These are phyloP conservation scores for Neosilurus mollespiculum DNA, from an alignment of 2,797 vertebrate genomes.

Conservation along the genomic window DNA sequence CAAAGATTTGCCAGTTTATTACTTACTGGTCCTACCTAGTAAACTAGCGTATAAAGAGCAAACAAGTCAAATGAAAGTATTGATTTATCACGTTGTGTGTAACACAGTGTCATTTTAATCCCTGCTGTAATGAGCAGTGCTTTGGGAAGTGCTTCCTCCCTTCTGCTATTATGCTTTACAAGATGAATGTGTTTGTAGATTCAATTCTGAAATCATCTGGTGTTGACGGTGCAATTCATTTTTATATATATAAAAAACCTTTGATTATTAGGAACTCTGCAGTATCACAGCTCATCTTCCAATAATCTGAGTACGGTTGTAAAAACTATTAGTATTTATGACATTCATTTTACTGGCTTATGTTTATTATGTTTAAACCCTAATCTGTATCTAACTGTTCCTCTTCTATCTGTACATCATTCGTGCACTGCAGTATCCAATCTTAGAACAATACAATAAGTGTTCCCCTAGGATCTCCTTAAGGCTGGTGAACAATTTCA, in stretches of 20 bases:
- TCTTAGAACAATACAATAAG: not conserved
- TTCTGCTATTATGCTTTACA: not conserved
- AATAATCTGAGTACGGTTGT: not conserved
- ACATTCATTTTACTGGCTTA: not conserved
- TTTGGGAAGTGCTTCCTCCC: not conserved
- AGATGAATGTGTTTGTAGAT: not conserved
- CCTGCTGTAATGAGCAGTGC: conserved; percentile 9
- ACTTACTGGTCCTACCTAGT: not conserved
- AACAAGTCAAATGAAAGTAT: not conserved
- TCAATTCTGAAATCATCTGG: not conserved
- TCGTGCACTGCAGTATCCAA: not conserved
- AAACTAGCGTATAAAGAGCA: not conserved
- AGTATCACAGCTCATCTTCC: not conserved
- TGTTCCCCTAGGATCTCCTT: not conserved
- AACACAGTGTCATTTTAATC: conserved; percentile 2
- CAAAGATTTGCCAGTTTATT: not conserved
- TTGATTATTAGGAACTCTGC: not conserved
- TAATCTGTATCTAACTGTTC: not conserved
- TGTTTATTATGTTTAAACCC: not conserved
- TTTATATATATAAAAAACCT: not conserved
- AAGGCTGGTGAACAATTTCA: not conserved
- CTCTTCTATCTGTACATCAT: not conserved
- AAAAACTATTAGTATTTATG: conserved; percentile 20
- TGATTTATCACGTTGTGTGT: not conserved
- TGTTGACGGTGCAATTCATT: not conserved